These are phyloP conservation scores for Petrolisthes manimaculis DNA, from an alignment of 2,888 invertebrate genomes.

Conservation along the genomic window DNA sequence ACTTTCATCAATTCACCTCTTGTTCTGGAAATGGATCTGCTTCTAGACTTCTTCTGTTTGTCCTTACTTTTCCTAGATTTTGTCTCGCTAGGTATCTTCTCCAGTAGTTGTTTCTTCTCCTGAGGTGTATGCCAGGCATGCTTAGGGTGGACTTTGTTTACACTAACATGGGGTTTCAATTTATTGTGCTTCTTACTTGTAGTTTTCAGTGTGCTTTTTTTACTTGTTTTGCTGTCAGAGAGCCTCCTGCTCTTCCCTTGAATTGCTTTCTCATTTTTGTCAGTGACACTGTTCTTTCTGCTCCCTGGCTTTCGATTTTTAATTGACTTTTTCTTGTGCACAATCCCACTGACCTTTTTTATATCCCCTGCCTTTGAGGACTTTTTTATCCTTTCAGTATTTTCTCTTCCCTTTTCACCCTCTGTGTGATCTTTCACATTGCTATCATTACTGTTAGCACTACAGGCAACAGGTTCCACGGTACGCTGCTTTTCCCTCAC, in stretches of 20 bases:
- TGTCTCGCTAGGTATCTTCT: neutral
- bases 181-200: neutral
- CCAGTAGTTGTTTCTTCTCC: neutral
- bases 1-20: neutral
- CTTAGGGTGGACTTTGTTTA: neutral
- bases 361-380: neutral
- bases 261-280: conserved; percentile 12
- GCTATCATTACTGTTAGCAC: neutral
- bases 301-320: neutral
- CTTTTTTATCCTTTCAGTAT: neutral
- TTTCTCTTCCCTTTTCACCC: neutral
- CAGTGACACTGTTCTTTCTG: conserved; percentile 9
- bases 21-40: neutral
- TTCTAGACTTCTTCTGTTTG: neutral
- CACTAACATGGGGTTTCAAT: too few relatives aligned
- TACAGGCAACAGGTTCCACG: neutral
- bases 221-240: neutral
- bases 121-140: neutral
- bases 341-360: neutral
- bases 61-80: neutral
- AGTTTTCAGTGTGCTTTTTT: neutral
- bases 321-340: neutral
- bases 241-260: neutral
- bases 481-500: neutral
- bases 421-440: neutral